Conservation (phyloP, 2,797 vertebrate genomes). For the Toxotes lorentzi region DNA sequence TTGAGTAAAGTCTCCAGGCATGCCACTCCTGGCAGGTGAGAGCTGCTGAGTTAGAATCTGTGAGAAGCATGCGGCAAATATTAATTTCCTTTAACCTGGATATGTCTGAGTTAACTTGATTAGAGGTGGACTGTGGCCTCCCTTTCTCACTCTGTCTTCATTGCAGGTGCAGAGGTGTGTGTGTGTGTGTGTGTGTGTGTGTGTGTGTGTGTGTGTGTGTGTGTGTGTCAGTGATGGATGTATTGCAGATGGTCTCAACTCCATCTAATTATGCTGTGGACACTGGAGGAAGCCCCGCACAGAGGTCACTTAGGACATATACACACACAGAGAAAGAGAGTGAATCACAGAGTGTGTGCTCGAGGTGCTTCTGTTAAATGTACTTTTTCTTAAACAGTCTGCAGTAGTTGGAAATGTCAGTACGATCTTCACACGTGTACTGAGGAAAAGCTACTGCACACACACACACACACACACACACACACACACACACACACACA, state of each 20-base stretch:
- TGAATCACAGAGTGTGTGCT: conserved; percentile 29
- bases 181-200: conserved; percentile 64
- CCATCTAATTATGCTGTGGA: conserved; percentile 80
- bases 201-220: conserved; percentile 62
- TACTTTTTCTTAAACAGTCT: conserved; percentile 56
- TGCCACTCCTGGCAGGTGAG: conserved; percentile 17
- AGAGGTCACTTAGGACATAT: conserved; percentile 69
- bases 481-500: too few species aligned
- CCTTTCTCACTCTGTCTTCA: conserved; percentile 47
- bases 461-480: neutral
- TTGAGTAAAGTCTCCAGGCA: conserved; percentile 46
- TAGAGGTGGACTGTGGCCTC: conserved; percentile 58
- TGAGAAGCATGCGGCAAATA: conserved; percentile 40
- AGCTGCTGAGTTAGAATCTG: conserved; percentile 44
- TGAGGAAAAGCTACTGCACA: conserved; percentile 23
- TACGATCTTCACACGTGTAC: conserved; percentile 22
- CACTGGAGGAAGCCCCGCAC: conserved; percentile 73
- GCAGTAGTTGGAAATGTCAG: conserved; percentile 52
- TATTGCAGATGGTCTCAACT: conserved; percentile 79
- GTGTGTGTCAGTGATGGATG: conserved; percentile 80
- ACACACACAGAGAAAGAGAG: conserved; percentile 40
- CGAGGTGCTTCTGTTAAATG: conserved; percentile 56
- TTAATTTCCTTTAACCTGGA: conserved; percentile 69
- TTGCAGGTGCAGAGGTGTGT: conserved; percentile 59
- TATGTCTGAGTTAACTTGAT: conserved; percentile 67